Conservation (phyloP, 2,888 invertebrate genomes). For the Empis livida region DNA sequence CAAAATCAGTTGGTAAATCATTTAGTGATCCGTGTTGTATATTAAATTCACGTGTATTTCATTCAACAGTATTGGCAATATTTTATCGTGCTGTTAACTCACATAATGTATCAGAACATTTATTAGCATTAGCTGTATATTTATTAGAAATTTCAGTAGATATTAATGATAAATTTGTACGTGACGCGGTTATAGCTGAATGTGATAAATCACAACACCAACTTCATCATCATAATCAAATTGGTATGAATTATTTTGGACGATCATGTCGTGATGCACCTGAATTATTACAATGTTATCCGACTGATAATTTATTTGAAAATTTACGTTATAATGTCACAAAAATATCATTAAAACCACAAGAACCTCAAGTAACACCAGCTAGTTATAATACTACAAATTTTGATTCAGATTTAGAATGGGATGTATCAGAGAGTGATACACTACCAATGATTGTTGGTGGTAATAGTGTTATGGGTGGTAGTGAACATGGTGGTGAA, state of each 20-base stretch:
- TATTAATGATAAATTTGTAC: slow-evolving; percentile 27
- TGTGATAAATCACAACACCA: slow-evolving; percentile 14
- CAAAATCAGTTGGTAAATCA: slow-evolving; percentile 46
- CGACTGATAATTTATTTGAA: slow-evolving; percentile 58
- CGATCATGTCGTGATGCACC: slow-evolving; percentile 29
- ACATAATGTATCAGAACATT: slow-evolving; percentile 68
- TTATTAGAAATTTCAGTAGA: slow-evolving; percentile 72
- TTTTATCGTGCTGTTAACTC: slow-evolving; percentile 72
- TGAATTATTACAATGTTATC: slow-evolving; percentile 48
- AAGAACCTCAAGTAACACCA: slow-evolving; percentile 43
- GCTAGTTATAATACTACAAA: slow-evolving; percentile 41
- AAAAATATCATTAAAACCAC: slow-evolving; percentile 44
- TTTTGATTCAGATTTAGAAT: slow-evolving; percentile 63
- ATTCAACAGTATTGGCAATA: slow-evolving; percentile 55
- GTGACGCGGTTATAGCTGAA: slow-evolving; percentile 16
- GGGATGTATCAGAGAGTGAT: slow-evolving; percentile 56
- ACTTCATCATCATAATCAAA: slow-evolving; percentile 26
- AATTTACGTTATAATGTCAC: slow-evolving; percentile 60
- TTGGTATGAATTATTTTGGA: slow-evolving; percentile 18
- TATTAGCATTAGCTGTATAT: slow-evolving; percentile 74
- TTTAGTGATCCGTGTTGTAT: slow-evolving; percentile 51
- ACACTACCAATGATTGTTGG: slow-evolving; percentile 35
- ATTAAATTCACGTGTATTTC: slow-evolving; percentile 32
- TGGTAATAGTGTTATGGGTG: slow-evolving; percentile 14
- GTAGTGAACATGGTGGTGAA: slow-evolving; percentile 16